phyloP scores from a whole-genome alignment of 2,888 invertebrate species.

The Hydrotaea cyrtoneurina region DNA sequence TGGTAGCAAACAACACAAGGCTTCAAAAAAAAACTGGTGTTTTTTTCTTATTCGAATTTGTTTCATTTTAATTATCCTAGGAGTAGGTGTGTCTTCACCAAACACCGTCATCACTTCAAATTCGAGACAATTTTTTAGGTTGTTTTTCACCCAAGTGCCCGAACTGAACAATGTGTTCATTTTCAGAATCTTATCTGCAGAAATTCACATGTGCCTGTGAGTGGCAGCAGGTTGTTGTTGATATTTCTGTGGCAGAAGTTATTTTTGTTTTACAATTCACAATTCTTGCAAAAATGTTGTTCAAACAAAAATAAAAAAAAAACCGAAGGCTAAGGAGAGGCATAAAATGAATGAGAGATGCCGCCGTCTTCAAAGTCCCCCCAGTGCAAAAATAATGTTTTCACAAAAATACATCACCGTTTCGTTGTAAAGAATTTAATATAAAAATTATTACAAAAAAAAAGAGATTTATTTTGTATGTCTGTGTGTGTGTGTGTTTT shows the following conservation, averaged over 20 bases:
- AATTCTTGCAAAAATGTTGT: conserved; percentile 18
- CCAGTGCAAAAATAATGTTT: not conserved
- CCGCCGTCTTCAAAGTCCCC: not conserved
- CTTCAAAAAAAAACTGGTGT: not conserved
- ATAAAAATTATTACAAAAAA: not conserved
- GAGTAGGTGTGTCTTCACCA: not conserved
- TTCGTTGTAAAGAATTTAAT: not conserved
- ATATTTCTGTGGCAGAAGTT: conserved; percentile 13
- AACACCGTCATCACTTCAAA: too few relatives aligned
- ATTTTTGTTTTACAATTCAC: conserved; percentile 3
- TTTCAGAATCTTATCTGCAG: not conserved
- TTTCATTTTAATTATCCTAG: not conserved
- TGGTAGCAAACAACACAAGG: too few relatives aligned
- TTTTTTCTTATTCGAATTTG: not conserved
- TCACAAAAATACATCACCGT: not conserved
- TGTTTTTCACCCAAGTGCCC: too few relatives aligned
- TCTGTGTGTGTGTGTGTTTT: not conserved
- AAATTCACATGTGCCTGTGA: not conserved
- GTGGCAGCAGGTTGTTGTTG: not conserved
- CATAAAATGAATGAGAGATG: not conserved
- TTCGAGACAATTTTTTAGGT: not conserved
- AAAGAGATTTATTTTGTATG: not conserved
- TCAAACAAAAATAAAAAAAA: not conserved
- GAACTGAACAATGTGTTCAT: too few relatives aligned
- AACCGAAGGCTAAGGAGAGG: too few relatives aligned